Percentiles rank a stretch among this genome's conserved stretches.
Evolutionary conservation across 2,797 vertebrate genomes (phyloP).

Genomic region (Galaxias olidus): DNA sequence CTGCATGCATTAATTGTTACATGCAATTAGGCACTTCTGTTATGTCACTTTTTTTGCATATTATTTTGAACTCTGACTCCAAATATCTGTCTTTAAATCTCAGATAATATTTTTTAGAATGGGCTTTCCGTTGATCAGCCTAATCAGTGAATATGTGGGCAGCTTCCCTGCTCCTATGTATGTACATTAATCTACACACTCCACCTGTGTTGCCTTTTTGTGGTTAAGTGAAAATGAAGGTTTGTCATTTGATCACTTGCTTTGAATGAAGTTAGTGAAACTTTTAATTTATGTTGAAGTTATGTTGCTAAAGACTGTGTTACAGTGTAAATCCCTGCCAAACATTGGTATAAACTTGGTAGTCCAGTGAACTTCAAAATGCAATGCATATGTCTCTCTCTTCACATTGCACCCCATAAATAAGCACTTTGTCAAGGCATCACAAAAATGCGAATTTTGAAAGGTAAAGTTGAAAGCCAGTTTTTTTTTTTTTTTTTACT

Average conservation of each 20-base stretch:
- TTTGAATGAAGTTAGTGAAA: conserved; percentile 13
- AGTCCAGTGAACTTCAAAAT: conserved; percentile 10
- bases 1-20: conserved; percentile 51
- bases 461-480: background rate
- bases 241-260: conserved; percentile 17
- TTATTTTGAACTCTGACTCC: conserved; percentile 25
- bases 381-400: background rate
- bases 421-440: conserved; percentile 10
- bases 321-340: conserved; percentile 2
- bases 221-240: conserved; percentile 1
- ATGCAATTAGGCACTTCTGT: conserved; percentile 48
- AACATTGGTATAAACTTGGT: background rate
- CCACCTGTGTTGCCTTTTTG: conserved; percentile 18
- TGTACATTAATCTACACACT: background rate
- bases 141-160: too few relatives aligned
- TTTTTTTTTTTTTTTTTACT: background rate
- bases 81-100: too few relatives aligned
- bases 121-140: too few relatives aligned
- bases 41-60: conserved; percentile 16
- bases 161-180: background rate
- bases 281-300: conserved; percentile 5
- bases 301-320: background rate
- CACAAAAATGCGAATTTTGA: background rate
- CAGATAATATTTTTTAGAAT: too few relatives aligned
- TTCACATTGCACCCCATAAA: background rate